These are phyloP conservation scores for Sebastes cheni DNA, from an alignment of 2,797 vertebrate genomes.

Conservation along the genomic window DNA sequence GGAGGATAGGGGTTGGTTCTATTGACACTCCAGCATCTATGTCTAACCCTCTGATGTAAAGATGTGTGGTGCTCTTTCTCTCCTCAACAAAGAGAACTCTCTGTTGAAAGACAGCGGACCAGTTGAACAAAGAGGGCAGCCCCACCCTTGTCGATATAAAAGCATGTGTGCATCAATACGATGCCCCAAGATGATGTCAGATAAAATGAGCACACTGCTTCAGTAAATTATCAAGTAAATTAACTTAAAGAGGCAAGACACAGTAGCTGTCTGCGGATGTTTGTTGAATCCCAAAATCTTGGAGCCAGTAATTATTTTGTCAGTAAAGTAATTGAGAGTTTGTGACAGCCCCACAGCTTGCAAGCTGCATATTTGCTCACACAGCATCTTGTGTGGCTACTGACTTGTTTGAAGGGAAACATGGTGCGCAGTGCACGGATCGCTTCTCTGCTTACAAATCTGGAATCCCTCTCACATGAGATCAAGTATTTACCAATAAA, in stretches of 20 bases:
- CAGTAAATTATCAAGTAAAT: background rate
- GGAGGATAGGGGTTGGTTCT: background rate
- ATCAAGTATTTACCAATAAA: conserved; percentile 7
- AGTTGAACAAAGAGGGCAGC: conserved; percentile 17
- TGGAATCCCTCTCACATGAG: background rate
- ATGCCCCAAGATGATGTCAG: conserved; percentile 18
- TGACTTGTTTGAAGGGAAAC: conserved; percentile 6
- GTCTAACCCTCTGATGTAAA: background rate
- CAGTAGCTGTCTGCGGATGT: background rate
- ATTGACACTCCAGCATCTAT: background rate
- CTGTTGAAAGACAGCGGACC: background rate
- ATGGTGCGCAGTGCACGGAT: background rate
- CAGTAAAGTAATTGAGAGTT: conserved; percentile 5
- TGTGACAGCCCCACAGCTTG: background rate
- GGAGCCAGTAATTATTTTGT: background rate
- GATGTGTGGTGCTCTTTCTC: background rate
- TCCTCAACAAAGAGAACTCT: conserved; percentile 3
- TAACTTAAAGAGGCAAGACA: background rate
- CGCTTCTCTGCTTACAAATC: conserved; percentile 13
- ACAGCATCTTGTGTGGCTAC: conserved; percentile 6
- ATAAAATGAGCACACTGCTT: background rate
- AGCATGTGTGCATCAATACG: background rate
- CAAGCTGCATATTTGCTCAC: background rate
- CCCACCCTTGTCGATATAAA: background rate
- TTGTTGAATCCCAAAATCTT: background rate